A percentile compares a stretch with the other conserved stretches of the same genome.
phyloP scores from a whole-genome alignment of 2,113 vertebrate genomes.

The Piaya cayana region DNA sequence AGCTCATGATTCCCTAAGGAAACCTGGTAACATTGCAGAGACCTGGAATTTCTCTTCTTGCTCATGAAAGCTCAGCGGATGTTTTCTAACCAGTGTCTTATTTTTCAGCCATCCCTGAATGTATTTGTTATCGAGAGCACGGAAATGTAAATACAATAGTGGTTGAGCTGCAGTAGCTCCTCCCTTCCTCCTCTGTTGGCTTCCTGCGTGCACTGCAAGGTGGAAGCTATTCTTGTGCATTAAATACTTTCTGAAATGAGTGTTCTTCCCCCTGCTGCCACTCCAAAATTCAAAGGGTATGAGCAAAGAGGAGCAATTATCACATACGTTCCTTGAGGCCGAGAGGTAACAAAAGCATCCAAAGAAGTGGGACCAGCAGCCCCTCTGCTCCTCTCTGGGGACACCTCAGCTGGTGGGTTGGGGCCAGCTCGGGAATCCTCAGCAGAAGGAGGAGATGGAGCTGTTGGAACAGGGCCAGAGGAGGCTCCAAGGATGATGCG shows the following conservation, averaged over 20 bases:
- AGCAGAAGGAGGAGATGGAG: no score
- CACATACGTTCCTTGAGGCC: not conserved
- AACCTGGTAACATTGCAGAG: not conserved
- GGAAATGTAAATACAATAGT: constrained; percentile 64
- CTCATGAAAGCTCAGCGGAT: not conserved
- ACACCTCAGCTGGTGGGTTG: no score
- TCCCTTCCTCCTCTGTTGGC: constrained; percentile 59
- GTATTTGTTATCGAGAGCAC: not conserved
- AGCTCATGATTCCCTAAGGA: not conserved
- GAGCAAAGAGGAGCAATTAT: not conserved
- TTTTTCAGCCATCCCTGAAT: not conserved
- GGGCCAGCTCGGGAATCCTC: no score
- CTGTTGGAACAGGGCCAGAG: no score
- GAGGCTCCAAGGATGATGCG: no score
- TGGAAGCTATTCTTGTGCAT: not conserved
- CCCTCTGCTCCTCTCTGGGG: no score
- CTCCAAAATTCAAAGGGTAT: not conserved
- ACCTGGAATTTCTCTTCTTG: not conserved
- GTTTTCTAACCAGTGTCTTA: not conserved
- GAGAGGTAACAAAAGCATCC: no score
- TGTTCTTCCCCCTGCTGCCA: not conserved
- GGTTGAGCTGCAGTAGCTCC: constrained; percentile 4
- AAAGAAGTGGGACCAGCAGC: no score
- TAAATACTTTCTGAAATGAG: not conserved
- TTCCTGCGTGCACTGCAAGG: not conserved